A percentile compares a stretch with the other conserved stretches of the same genome.
Conservation (phyloP, 2,113 vertebrate genomes). For the Lipotes vexillifer region DNA sequence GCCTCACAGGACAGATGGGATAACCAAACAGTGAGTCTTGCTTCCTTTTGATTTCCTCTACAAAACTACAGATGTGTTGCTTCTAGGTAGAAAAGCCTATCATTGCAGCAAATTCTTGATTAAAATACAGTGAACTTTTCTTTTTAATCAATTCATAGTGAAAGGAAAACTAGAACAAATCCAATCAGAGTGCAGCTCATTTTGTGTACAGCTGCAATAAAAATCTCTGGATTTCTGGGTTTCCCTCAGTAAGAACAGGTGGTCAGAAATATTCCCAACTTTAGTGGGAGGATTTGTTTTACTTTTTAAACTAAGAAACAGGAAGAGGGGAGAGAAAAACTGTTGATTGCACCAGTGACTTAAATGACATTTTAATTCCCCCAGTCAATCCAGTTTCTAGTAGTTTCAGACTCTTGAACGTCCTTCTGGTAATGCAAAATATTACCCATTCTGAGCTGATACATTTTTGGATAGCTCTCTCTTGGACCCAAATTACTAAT, state of each 20-base stretch:
- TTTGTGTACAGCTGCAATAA: constrained; percentile 35
- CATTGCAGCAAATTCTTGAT: background rate
- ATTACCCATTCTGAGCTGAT: background rate
- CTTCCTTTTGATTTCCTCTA: constrained; percentile 1
- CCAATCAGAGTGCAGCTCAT: constrained; percentile 36
- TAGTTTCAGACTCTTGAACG: background rate
- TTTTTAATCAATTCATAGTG: constrained; percentile 28
- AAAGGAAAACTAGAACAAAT: constrained; percentile 47
- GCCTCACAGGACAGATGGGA: background rate
- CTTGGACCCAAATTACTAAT: background rate
- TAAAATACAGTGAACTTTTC: background rate
- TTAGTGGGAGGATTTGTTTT: background rate
- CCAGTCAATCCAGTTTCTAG: background rate
- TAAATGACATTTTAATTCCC: background rate
- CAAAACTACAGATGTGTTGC: background rate
- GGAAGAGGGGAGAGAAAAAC: constrained; percentile 47
- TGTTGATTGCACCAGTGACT: constrained; percentile 38
- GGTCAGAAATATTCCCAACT: background rate
- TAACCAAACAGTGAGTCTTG: background rate
- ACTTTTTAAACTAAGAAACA: constrained; percentile 24
- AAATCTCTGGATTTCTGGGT: constrained; percentile 9
- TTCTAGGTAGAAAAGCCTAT: background rate
- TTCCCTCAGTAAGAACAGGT: constrained; percentile 37
- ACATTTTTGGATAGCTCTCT: background rate
- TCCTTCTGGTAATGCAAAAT: background rate